These are phyloP conservation scores for Nematopogon swammerdamellus DNA, from an alignment of 2,888 invertebrate species.

Conservation along the genomic window DNA sequence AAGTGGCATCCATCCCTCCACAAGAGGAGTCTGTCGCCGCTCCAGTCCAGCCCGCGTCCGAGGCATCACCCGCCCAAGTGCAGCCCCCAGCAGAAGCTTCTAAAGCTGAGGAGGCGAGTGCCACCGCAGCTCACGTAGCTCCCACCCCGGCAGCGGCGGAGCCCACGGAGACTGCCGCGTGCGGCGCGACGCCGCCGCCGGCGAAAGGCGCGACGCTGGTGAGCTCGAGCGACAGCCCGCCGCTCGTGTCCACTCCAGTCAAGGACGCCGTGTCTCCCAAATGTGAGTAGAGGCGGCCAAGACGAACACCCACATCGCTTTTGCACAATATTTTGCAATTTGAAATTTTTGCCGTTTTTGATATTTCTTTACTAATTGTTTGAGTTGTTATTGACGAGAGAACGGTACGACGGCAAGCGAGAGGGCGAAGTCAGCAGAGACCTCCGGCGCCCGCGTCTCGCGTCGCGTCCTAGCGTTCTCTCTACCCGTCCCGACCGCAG, in stretches of 20 bases:
- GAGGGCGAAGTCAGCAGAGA: too few relatives aligned
- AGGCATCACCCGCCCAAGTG: too few relatives aligned
- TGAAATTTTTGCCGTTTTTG: background rate
- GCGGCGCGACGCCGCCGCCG: slow-evolving; percentile 16
- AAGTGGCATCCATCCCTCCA: too few relatives aligned
- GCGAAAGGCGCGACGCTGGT: slow-evolving; percentile 13
- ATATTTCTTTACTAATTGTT: background rate
- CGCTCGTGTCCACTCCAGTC: slow-evolving; percentile 39
- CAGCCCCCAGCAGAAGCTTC: too few relatives aligned
- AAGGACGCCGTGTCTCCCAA: slow-evolving; percentile 36
- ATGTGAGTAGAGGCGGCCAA: slow-evolving; percentile 31
- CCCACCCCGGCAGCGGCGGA: too few relatives aligned
- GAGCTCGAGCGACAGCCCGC: slow-evolving; percentile 35
- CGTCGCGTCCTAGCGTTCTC: background rate
- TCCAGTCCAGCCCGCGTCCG: too few relatives aligned
- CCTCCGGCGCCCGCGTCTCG: too few relatives aligned
- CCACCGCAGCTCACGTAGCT: too few relatives aligned
- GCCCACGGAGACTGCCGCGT: slow-evolving; percentile 3
- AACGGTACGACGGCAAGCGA: background rate
- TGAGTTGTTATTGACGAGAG: background rate
- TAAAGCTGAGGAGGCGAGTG: too few relatives aligned
- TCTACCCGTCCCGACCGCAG: background rate
- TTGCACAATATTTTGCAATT: background rate
- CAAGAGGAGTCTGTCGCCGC: too few relatives aligned
- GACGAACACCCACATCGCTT: background rate